These are phyloP conservation scores for Hydroisotoma schaefferi DNA, from an alignment of 2,888 invertebrate species.

Conservation along the genomic window DNA sequence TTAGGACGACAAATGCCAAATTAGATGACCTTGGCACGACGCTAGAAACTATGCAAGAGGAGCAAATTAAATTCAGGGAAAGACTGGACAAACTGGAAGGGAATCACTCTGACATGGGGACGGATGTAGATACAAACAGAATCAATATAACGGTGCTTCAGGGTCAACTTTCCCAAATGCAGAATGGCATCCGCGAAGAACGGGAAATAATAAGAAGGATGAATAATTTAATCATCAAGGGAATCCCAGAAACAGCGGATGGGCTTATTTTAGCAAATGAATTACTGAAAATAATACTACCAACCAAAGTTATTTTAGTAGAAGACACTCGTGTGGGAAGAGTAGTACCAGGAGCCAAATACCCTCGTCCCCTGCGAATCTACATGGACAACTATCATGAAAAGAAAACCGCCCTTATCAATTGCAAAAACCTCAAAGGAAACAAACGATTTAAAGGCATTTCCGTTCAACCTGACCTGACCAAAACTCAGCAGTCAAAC, in stretches of 20 bases:
- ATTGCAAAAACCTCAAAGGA: slow-evolving; percentile 6
- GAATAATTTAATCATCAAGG: neutral
- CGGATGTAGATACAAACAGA: too few species aligned
- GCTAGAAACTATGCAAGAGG: too few species aligned
- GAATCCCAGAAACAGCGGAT: neutral
- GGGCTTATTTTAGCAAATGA: neutral
- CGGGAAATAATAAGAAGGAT: neutral
- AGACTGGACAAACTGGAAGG: too few species aligned
- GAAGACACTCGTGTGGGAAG: neutral
- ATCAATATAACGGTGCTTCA: too few species aligned
- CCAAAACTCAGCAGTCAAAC: neutral
- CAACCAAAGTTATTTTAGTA: neutral
- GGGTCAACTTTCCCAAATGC: too few species aligned
- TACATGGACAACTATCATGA: neutral
- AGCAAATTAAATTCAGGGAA: too few species aligned
- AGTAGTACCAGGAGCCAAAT: neutral
- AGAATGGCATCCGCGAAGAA: too few species aligned
- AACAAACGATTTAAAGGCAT: neutral
- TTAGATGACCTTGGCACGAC: too few species aligned
- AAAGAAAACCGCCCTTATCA: neutral
- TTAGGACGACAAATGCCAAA: too few species aligned
- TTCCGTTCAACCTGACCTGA: neutral
- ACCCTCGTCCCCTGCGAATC: neutral
- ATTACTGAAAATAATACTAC: neutral
- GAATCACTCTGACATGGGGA: too few species aligned